Percentiles rank a stretch among this genome's conserved stretches.
phyloP scores from a whole-genome alignment of 2,113 vertebrate genomes.

The Setophaga coronata region DNA sequence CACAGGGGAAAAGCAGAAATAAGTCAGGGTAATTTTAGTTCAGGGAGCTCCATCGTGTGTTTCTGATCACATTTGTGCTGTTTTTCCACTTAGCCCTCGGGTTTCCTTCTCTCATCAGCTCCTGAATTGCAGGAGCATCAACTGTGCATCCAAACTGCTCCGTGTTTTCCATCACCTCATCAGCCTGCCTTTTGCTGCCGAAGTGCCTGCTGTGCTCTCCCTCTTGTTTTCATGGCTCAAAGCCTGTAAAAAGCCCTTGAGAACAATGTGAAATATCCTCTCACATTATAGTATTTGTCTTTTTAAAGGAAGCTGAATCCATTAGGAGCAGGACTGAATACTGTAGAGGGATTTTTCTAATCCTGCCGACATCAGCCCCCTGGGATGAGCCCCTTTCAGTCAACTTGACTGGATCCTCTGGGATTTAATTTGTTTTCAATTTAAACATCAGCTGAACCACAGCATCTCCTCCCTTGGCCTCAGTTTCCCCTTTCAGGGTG shows the following conservation, averaged over 20 bases:
- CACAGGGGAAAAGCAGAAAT: not conserved
- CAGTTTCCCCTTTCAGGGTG: not conserved
- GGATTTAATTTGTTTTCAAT: not conserved
- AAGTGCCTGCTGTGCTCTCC: constrained; percentile 25
- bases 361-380: not conserved
- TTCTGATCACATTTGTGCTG: not conserved
- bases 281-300: not conserved
- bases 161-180: not conserved
- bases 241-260: constrained; percentile 18
- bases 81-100: not conserved
- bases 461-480: not conserved
- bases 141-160: not conserved
- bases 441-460: not conserved
- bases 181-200: not conserved
- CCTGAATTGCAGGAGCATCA: not conserved
- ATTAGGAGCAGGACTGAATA: not conserved
- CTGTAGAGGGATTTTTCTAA: not conserved
- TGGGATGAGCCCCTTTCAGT: not conserved
- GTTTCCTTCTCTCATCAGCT: not conserved
- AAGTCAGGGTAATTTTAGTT: not conserved
- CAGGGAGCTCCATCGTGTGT: not conserved
- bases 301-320: constrained; percentile 3
- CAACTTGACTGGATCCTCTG: not conserved
- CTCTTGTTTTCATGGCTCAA: constrained; percentile 20
- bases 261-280: constrained; percentile 12